Base-by-base conservation (phyloP, 2,888 invertebrate species). In the Caenorhabditis plicata region DNA sequence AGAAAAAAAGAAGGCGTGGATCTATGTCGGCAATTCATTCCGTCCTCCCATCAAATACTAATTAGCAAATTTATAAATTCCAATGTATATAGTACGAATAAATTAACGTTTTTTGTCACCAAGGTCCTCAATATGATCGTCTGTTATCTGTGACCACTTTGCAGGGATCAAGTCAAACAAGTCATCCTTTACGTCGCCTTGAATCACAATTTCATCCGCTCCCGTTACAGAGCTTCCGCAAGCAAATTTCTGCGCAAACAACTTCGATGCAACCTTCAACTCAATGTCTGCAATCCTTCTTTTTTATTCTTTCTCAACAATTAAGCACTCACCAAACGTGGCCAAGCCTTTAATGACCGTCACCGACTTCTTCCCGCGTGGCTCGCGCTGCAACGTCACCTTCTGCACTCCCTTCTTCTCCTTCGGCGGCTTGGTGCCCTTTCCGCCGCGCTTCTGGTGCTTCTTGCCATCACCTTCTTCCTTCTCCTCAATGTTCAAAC, bases 141-240 rank as follows among this genome's bases (percentile, higher is more conserved):
- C 68, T 9, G 64, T 56, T 1, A 74, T 71, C 46, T 65, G 64
- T 13, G 92, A 89, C 95, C 95, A 98, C 83, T 98, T 98, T 78
- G 95, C 95, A 47, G 94, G 92, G 81, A 98, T 91, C 67, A 96
- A 88, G 85, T 98, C 96, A 84, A 93, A 92, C 22, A 98, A 85
- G 76, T 98, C 96, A 85, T 96, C 95, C 83, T 96, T 95, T 0
- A 96, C 93, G 84, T 96, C 69, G 46, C 69, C 69, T 23, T 64
- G 96, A 81, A 98, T 94, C 39, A 98, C 96, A 81, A 98, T 96
- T 84, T 98, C 98, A 86, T 98, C 96, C 71, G 94, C 92, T 9
- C 69, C 75, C 26, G 95, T 95, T 1, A 98, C 94, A 9, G 96
- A 96, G 7, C 94, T 92, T n/a, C 96, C 96, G 84, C 96, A 98